These are phyloP conservation scores for Pinctada fucata DNA, from an alignment of 2,888 invertebrate species.

Conservation along the genomic window DNA sequence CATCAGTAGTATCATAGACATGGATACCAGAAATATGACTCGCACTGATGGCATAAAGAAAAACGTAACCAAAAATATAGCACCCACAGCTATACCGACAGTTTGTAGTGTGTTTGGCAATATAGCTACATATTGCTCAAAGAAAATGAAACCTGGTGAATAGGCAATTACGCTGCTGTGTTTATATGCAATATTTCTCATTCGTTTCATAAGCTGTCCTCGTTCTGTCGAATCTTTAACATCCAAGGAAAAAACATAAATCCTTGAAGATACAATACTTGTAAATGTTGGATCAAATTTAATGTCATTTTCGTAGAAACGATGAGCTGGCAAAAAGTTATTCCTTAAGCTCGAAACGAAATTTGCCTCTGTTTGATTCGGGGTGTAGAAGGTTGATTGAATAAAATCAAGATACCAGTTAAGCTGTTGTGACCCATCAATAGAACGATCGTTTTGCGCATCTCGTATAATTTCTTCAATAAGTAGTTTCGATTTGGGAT, in stretches of 20 bases:
- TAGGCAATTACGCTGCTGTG: constrained; percentile 50
- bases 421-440: too few species aligned
- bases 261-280: constrained; percentile 17
- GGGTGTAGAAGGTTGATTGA: background rate
- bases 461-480: too few species aligned
- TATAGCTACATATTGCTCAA: constrained; percentile 64
- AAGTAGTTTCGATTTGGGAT: constrained; percentile 8
- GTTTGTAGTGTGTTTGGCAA: constrained; percentile 62
- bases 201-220: constrained; percentile 55
- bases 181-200: constrained; percentile 51
- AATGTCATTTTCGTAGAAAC: constrained; percentile 41
- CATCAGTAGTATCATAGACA: constrained; percentile 59
- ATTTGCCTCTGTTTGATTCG: constrained; percentile 5
- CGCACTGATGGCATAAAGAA: constrained; percentile 64
- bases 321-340: constrained; percentile 13
- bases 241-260: constrained; percentile 81
- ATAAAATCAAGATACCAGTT: background rate
- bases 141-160: constrained; percentile 56
- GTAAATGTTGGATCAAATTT: constrained; percentile 15
- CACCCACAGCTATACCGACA: constrained; percentile 61
- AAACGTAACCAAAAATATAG: constrained; percentile 61
- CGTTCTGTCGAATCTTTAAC: constrained; percentile 85
- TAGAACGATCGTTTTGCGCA: too few species aligned
- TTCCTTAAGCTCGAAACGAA: constrained; percentile 19
- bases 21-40: constrained; percentile 56